Evolutionary conservation across 2,888 invertebrate species (phyloP), one percentile per base, ranked within the genome.

Genomic region (Cheilosia scutellata): DNA sequence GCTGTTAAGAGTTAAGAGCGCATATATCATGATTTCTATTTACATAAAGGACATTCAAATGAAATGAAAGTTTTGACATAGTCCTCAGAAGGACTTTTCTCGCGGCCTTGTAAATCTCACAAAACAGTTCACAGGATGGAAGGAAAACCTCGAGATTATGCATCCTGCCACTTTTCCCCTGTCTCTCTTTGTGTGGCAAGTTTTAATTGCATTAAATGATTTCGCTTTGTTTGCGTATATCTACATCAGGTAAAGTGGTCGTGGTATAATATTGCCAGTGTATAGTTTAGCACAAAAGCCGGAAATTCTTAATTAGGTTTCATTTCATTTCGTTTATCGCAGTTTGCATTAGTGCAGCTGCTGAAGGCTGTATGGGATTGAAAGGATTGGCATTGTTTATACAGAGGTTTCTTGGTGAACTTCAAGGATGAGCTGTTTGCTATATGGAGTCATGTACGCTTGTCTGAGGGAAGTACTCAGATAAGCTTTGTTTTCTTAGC

Each of bases 221-320:
- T 80, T 76, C 71, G 60, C 55, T 80, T 86, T 76, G 84, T 86
- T 71, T 62, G 80, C 49, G 71, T 71, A 65, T 75, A 79, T 74
- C 74, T 83, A 70, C 72, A 74, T 65, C 70, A 71, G 71, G 70
- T 70, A 70, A 71, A 75, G 66, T 79, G 63, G 63, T 74, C 51
- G 55, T 51, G 55, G 72, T 62, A 53, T 68, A 40, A 53, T 68
- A 40, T n/a, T 47, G 47, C 29, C 29, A 29, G 29, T 16, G 40
- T 70, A 53, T 49, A 20, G 53, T 68, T 51, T 68, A 31, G 51
- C 58, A 65, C 37, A 70, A 84, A 37, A 66, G 71, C 62, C 75
- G 84, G 84, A 86, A 86, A 80, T 76, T 86, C 84, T 80, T 80
- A 86, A 86, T 86, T 86, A 86, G 75, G 80, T 80, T 86, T 86